Percentiles rank a stretch among this genome's conserved stretches.
Evolutionary conservation across 1,140 invertebrate genomes (phyloP).

Genomic region (Ceratosolen solmsi): DNA sequence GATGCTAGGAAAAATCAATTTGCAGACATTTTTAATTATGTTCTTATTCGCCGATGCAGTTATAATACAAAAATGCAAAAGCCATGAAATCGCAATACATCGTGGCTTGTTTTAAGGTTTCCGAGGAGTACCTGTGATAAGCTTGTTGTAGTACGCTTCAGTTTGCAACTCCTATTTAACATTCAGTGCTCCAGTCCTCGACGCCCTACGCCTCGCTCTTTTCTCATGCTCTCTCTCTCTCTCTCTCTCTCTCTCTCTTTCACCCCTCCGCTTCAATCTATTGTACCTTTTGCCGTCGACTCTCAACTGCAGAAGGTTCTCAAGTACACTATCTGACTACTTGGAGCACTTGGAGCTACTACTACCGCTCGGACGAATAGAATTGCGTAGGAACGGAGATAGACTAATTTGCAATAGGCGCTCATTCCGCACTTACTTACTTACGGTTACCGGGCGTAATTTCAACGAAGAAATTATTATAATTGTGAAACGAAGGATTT

Average conservation of each 20-base stretch:
- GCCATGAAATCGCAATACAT: constrained; percentile 20
- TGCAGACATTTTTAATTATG: no score
- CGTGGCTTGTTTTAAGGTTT: constrained; percentile 33
- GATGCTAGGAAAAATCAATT: no score
- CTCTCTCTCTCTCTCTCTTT: neutral
- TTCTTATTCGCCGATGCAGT: no score
- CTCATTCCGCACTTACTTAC: constrained; percentile 7
- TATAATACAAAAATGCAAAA: constrained; percentile 19
- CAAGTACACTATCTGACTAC: constrained; percentile 29
- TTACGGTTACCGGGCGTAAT: neutral
- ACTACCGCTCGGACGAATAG: constrained; percentile 27
- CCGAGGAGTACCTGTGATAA: constrained; percentile 45
- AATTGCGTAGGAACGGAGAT: neutral
- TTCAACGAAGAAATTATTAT: constrained; percentile 22
- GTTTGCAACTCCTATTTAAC: constrained; percentile 42
- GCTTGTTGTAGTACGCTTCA: constrained; percentile 31
- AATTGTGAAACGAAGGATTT: constrained; percentile 17
- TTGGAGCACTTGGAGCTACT: neutral
- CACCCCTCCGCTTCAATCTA: neutral
- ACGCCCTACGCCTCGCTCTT: constrained; percentile 16
- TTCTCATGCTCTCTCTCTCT: constrained; percentile 4
- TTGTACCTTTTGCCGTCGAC: neutral
- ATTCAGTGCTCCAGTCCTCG: constrained; percentile 47
- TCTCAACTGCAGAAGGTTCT: constrained; percentile 8
- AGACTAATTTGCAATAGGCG: constrained; percentile 35